Base-by-base conservation (phyloP, 2,888 invertebrate species). In the Eristalis arbustorum region DNA sequence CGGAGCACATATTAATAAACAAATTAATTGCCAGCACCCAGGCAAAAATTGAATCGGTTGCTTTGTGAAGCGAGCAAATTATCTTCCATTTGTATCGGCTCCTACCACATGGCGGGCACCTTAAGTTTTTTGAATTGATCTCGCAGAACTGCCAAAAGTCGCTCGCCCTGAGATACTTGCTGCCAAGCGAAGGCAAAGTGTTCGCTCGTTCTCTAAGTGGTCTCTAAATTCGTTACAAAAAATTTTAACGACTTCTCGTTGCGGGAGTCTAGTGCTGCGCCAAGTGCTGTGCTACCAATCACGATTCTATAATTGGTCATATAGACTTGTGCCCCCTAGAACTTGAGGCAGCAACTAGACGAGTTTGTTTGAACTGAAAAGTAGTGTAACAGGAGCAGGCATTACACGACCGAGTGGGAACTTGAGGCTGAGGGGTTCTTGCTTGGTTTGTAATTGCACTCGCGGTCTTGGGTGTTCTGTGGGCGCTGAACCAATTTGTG, bases 21-120 rank as follows among this genome's bases (percentile, higher is more conserved):
- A 77, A 77, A 77, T 77, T 77, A 77, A 77, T 77, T 77, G 37
- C 63, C 69, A 64, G 71, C 71, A 64, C 64, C 77, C 37, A 18
- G 37, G 63, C 62, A 57, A 77, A 31, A 71, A 49, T 49, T 49
- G 49, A 49, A 49, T 49, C 49, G 6, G 49, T 49, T 6, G 49
- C 49, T 49, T 49, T 49, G 49, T 18, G 18, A 49, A 18, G 18
- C 49, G 18, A 49, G 18, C 49, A 49, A 49, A 49, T 49, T 49
- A 49, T 49, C 49, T 49, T 49, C 18, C 49, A 49, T 49, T 18
- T 49, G 49, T 49, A 49, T 49, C 49, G 18, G 49, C 49, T 49
- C 49, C 49, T 18, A 18, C 49, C 49, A 49, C 18, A 49, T 8
- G 49, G 0, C 42, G 4, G 1, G 13, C 40, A 40, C 40, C 40